Evolutionary conservation across 2,888 invertebrate genomes (phyloP).

Genomic region (Catonia carolina): DNA sequence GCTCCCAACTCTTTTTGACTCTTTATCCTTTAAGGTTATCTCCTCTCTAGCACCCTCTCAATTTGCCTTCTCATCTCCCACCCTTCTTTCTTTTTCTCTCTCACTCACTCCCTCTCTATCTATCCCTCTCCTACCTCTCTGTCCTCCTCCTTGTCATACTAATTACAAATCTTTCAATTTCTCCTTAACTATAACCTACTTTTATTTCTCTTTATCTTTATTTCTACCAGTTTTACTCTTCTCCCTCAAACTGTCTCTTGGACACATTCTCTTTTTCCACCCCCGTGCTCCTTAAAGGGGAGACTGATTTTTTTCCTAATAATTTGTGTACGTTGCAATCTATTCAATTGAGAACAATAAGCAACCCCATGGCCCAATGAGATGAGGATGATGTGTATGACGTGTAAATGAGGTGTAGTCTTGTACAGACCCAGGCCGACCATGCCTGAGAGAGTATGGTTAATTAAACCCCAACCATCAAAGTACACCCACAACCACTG

Average conservation of each 20-base stretch:
- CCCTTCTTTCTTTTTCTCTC: neutral
- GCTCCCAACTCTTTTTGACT: neutral
- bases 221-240: neutral
- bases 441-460: too few species aligned
- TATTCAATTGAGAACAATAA: too few species aligned
- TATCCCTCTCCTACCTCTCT: neutral
- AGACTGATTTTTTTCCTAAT: too few species aligned
- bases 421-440: too few species aligned
- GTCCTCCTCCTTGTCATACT: neutral
- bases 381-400: too few species aligned
- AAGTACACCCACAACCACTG: too few species aligned
- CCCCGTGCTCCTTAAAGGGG: neutral
- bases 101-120: neutral
- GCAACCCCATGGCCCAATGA: too few species aligned
- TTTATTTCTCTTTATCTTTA: neutral
- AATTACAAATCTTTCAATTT: neutral
- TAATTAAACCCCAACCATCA: too few species aligned
- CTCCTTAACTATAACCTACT: neutral
- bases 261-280: too few species aligned
- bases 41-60: neutral
- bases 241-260: too few species aligned
- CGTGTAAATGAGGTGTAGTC: too few species aligned
- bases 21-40: neutral
- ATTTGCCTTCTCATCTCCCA: neutral
- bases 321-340: too few species aligned